A percentile compares a stretch with the other conserved stretches of the same genome.
Conservation (phyloP, 2,888 invertebrate species). For the Cremastobaeus sp. region DNA sequence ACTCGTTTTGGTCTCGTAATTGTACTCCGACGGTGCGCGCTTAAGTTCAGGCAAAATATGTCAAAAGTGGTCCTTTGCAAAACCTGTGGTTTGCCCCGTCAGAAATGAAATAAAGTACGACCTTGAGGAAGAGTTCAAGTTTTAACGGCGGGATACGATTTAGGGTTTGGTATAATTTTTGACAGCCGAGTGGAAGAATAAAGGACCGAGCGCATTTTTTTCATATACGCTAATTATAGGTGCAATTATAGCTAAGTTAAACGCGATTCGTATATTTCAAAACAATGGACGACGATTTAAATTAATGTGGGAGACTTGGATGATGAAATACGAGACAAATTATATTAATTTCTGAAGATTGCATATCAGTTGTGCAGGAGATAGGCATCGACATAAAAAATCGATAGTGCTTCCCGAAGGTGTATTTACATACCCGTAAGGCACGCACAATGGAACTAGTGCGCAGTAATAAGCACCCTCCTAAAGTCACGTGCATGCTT, state of each 20-base stretch:
- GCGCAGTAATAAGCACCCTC: conserved; percentile 47
- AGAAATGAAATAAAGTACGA: conserved; percentile 14
- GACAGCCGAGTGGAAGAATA: too few species aligned
- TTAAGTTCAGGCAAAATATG: conserved; percentile 1
- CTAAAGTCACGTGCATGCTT: conserved; percentile 48
- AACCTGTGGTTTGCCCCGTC: conserved; percentile 6
- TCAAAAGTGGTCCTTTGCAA: not conserved
- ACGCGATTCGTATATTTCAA: too few species aligned
- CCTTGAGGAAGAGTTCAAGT: conserved; percentile 5
- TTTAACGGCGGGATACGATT: not conserved
- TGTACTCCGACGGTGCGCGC: conserved; percentile 30
- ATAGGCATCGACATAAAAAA: conserved; percentile 41
- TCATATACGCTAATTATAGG: too few species aligned
- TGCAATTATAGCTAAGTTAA: too few species aligned
- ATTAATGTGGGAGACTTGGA: too few species aligned
- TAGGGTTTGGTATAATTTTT: not conserved
- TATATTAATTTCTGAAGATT: too few species aligned
- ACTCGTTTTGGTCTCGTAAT: conserved; percentile 46
- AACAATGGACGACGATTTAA: too few species aligned
- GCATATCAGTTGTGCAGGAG: too few species aligned
- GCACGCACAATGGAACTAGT: conserved; percentile 21
- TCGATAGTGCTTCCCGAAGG: conserved; percentile 25
- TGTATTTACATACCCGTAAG: conserved; percentile 48
- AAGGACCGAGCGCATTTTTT: too few species aligned
- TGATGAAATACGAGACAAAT: too few species aligned